Evolutionary conservation across 2,113 vertebrate genomes (phyloP).

Genomic region (Recurvirostra avosetta): DNA sequence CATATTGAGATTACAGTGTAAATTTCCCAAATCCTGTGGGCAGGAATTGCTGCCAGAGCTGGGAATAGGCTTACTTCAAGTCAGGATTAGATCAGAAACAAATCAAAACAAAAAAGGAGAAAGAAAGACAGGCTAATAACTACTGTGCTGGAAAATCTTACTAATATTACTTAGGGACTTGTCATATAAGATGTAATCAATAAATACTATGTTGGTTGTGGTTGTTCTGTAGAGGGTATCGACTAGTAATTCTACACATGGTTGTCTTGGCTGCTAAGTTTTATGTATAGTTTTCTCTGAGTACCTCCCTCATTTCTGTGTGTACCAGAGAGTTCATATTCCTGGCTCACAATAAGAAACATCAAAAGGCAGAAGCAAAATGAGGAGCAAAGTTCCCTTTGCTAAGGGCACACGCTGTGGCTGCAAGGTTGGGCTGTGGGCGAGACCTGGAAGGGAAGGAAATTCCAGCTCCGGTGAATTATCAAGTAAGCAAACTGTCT

Average conservation of each 20-base stretch:
- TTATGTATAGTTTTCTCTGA: neutral
- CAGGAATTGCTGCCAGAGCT: neutral
- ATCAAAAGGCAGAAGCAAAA: conserved; percentile 18
- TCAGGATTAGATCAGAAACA: neutral
- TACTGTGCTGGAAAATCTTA: neutral
- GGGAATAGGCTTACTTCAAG: neutral
- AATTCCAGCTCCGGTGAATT: neutral
- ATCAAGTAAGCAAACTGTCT: neutral
- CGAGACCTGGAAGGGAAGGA: neutral
- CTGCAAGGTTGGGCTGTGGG: neutral
- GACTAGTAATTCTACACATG: neutral
- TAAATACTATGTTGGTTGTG: neutral
- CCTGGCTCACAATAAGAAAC: neutral
- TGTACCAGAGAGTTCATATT: neutral
- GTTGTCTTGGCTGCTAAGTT: neutral
- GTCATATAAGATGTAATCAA: neutral
- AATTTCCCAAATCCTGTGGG: neutral
- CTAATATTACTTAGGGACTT: neutral
- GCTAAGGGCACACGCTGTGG: neutral
- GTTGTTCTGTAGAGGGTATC: neutral
- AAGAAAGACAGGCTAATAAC: neutral
- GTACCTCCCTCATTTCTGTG: neutral
- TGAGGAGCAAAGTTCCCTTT: neutral
- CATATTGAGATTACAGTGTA: neutral
- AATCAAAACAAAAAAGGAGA: neutral